These are phyloP conservation scores for Coccyzus lansbergi DNA, from an alignment of 2,797 vertebrate genomes.

Conservation along the genomic window DNA sequence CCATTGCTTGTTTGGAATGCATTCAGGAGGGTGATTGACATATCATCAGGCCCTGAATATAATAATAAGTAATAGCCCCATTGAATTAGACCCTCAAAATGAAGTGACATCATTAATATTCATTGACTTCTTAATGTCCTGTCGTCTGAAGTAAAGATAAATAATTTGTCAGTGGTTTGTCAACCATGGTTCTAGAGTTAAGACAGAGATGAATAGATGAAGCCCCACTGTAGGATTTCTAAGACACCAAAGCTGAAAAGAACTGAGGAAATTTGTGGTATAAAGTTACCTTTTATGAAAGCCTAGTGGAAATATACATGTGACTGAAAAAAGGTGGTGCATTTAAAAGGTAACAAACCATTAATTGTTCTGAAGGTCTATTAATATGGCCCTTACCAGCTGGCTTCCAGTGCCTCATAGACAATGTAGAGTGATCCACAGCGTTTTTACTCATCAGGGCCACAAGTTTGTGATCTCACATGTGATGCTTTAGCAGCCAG, in stretches of 20 bases:
- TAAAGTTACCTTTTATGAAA: background rate
- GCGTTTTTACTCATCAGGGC: background rate
- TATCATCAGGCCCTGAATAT: background rate
- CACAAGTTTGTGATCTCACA: background rate
- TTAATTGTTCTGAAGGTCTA: background rate
- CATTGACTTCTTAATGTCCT: background rate
- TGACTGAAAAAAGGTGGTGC: background rate
- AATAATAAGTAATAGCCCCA: background rate
- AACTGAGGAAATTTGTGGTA: background rate
- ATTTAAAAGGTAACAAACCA: background rate
- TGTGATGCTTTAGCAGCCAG: background rate
- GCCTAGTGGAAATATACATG: background rate
- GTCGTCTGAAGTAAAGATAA: background rate
- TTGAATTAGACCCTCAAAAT: background rate
- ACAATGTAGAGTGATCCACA: background rate
- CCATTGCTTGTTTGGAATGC: background rate
- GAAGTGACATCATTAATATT: background rate
- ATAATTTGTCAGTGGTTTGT: background rate
- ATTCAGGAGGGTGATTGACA: background rate
- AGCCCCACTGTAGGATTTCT: background rate
- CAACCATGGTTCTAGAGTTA: background rate
- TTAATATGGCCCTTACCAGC: background rate
- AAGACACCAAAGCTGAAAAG: background rate
- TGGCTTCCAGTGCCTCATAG: background rate
- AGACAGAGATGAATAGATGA: background rate